Base-by-base conservation (phyloP, 2,113 vertebrate species). In the Alces alces region DNA sequence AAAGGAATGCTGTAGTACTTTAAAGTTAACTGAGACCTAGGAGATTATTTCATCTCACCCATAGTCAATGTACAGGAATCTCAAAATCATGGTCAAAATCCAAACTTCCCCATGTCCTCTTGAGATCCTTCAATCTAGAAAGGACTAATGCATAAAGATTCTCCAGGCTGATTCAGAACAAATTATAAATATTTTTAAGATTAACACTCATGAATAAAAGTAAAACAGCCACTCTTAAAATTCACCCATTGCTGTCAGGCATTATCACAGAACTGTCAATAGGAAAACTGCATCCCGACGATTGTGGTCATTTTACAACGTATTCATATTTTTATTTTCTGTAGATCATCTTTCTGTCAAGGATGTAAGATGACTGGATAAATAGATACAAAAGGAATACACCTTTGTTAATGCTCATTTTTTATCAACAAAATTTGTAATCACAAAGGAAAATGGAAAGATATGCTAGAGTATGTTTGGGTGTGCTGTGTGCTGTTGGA, bases 381-480 rank as follows among this genome's bases (percentile, higher is more conserved):
- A 85, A 55, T 10, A 61, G 9, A 25, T 84, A 33, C 5, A 17
- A 64, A 61, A 85, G 17, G 17, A 73, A 76, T 21, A n/a, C 6
- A 33, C 12, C 2, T 36, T 86, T 89, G n/a, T 45, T 82, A 7
- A n/a, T n/a, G 47, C 11, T 70, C 36, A 61, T 30, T 89, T 86
- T 89, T 91, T 43, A n/a, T 33, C 11, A 76, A 43, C 7, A 50
- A 58, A n/a, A 80, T 52, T 28, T 45, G 8, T 76, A 50, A 8
- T 78, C 50, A 70, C 30, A 55, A 84, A 83, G 23, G 28, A 47
- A 89, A 86, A 82, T 82, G 36, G 11, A 23, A 47, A 84, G 15
- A 0, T 1, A 10, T 27, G 9, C 47, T n/a, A 2, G 1, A 45
- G 11, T 64, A 30, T 1, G 6, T 57, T 52, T 47, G 39, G 19